Conservation (phyloP, 2,113 vertebrate genomes). For the Tichodroma muraria region DNA sequence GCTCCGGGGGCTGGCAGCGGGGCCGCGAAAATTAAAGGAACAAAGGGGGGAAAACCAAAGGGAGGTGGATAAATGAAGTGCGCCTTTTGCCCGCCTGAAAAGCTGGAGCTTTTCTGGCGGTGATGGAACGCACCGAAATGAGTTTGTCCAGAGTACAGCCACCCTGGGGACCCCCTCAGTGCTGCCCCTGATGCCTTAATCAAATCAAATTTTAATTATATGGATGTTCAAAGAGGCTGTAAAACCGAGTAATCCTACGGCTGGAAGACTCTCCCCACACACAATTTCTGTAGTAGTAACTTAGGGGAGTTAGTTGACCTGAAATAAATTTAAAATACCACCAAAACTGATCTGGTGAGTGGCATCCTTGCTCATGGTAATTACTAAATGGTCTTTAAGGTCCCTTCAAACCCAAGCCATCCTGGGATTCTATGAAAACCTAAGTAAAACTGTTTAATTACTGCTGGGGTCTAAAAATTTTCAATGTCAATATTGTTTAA, state of each 20-base stretch:
- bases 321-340: not conserved
- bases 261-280: not conserved
- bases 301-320: not conserved
- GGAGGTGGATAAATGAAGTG: not conserved
- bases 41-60: not conserved
- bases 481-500: not conserved
- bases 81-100: not conserved
- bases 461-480: not conserved
- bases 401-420: not conserved
- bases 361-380: not conserved
- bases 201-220: not conserved
- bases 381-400: not conserved
- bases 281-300: not conserved
- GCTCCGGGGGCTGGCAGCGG: conserved; percentile 43
- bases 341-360: not conserved
- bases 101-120: not conserved
- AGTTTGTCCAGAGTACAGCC: not conserved
- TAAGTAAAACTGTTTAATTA: not conserved
- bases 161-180: not conserved
- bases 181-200: not conserved
- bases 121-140: not conserved
- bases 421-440: not conserved
- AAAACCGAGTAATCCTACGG: not conserved
- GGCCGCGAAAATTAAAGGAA: conserved; percentile 29
- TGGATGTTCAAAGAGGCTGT: not conserved